Evolutionary conservation across 2,113 vertebrate species (phyloP).

Genomic region (Suncus etruscus): DNA sequence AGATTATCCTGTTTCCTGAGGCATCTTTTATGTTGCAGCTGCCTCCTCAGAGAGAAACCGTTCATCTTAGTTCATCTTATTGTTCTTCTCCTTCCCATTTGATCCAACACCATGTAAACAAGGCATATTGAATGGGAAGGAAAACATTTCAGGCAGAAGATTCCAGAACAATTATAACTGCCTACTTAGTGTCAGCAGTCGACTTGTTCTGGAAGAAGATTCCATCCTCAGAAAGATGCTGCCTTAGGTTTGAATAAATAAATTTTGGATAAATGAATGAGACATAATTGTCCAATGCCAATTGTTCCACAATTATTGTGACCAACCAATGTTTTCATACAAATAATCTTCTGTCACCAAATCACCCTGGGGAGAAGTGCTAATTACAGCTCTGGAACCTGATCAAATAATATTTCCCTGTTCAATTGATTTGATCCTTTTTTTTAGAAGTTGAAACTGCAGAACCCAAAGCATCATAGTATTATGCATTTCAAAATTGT

Average conservation of each 20-base stretch:
- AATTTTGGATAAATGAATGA: neutral
- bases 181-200: neutral
- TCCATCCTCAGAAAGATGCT: neutral
- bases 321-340: neutral
- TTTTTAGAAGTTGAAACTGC: too few relatives aligned
- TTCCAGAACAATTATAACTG: neutral
- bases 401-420: too few relatives aligned
- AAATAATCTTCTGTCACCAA: neutral
- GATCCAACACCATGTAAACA: constrained; percentile 71
- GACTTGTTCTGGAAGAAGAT: neutral
- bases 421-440: too few relatives aligned
- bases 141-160: constrained; percentile 44
- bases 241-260: neutral
- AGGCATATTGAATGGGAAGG: constrained; percentile 57
- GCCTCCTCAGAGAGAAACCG: constrained; percentile 42
- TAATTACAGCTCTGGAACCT: too few relatives aligned
- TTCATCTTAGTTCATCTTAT: constrained; percentile 61
- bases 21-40: constrained; percentile 66
- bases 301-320: neutral
- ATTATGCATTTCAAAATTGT: too few relatives aligned
- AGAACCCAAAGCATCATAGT: too few relatives aligned
- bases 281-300: neutral
- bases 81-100: constrained; percentile 65
- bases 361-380: rapidly evolving
- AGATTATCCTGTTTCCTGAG: constrained; percentile 79